Evolutionary conservation across 2,113 vertebrate genomes (phyloP).

Genomic region (Cyrtonyx montezumae): DNA sequence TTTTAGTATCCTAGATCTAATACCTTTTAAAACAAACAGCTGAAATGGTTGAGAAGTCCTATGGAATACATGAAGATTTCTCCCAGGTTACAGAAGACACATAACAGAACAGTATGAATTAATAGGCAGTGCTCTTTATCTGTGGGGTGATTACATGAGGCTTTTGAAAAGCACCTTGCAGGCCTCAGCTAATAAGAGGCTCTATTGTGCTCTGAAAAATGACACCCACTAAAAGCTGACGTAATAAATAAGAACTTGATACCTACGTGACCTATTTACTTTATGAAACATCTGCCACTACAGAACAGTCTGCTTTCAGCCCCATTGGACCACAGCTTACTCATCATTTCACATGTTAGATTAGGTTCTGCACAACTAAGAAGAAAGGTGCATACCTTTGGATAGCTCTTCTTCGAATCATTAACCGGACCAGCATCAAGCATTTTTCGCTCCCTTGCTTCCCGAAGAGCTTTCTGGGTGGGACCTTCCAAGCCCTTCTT

Average conservation of each 20-base stretch:
- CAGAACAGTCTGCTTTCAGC: neutral
- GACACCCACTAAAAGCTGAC: neutral
- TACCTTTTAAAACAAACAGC: neutral
- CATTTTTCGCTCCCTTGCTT: slow-evolving; percentile 64
- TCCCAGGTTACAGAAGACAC: neutral
- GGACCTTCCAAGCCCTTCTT: slow-evolving; percentile 39
- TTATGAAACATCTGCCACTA: neutral
- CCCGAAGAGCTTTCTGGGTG: slow-evolving; percentile 64
- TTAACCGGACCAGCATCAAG: neutral
- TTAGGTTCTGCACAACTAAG: neutral
- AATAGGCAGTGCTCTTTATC: neutral
- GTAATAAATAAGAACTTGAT: neutral
- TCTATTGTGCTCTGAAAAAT: neutral
- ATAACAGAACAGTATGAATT: neutral
- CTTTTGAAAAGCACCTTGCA: neutral
- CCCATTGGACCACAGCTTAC: neutral
- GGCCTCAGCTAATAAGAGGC: neutral
- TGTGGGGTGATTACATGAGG: neutral
- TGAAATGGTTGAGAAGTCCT: neutral
- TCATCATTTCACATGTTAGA: neutral
- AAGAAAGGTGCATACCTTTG: slow-evolving; percentile 67
- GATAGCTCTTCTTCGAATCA: slow-evolving; percentile 12
- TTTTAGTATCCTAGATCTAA: neutral
- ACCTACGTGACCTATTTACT: neutral
- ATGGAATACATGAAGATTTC: neutral